Percentiles rank a stretch among this genome's conserved stretches.
These are phyloP conservation scores for Macrosoma leucophasiata DNA, from an alignment of 2,888 invertebrate genomes.

Conservation along the genomic window DNA sequence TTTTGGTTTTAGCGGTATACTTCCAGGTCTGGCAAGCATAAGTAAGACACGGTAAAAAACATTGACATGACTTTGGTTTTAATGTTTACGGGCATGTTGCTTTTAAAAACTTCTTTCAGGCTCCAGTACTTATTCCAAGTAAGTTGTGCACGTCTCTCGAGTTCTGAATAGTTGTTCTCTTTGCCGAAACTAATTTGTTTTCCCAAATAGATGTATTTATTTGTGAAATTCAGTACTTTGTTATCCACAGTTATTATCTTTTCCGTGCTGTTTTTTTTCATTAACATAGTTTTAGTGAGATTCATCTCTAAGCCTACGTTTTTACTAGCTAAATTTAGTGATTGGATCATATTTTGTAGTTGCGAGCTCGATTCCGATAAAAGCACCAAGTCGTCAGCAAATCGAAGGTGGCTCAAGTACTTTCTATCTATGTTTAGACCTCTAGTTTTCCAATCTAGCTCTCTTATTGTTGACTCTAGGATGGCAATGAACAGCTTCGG, in stretches of 20 bases:
- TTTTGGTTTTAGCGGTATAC: neutral
- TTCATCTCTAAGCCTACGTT: slow-evolving; percentile 5
- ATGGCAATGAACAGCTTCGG: slow-evolving; percentile 18
- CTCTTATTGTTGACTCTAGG: slow-evolving; percentile 11
- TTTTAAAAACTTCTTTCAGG: slow-evolving; percentile 4
- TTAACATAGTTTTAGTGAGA: slow-evolving; percentile 3
- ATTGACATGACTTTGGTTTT: slow-evolving; percentile 7
- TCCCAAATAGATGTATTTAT: slow-evolving; percentile 4
- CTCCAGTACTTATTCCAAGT: neutral
- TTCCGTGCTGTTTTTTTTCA: slow-evolving; percentile 7
- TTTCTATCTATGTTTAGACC: no score
- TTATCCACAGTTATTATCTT: slow-evolving; percentile 1
- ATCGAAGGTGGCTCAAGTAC: slow-evolving; percentile 9
- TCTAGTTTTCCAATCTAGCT: slow-evolving; percentile 6
- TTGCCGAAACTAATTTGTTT: slow-evolving; percentile 6
- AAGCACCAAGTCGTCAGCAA: slow-evolving; percentile 11
- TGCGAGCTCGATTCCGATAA: slow-evolving; percentile 5
- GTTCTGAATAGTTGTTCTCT: slow-evolving; percentile 2
- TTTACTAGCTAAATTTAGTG: neutral
- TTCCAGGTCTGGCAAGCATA: slow-evolving; percentile 23
- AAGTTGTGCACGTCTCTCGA: neutral
- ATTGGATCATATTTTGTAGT: neutral
- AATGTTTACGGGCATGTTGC: slow-evolving; percentile 1
- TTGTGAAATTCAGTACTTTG: neutral
- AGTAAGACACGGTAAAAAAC: slow-evolving; percentile 21